A percentile compares a stretch with the other conserved stretches of the same genome.
Evolutionary conservation across 2,888 invertebrate species (phyloP).

Genomic region (Monoplex corrugatus): DNA sequence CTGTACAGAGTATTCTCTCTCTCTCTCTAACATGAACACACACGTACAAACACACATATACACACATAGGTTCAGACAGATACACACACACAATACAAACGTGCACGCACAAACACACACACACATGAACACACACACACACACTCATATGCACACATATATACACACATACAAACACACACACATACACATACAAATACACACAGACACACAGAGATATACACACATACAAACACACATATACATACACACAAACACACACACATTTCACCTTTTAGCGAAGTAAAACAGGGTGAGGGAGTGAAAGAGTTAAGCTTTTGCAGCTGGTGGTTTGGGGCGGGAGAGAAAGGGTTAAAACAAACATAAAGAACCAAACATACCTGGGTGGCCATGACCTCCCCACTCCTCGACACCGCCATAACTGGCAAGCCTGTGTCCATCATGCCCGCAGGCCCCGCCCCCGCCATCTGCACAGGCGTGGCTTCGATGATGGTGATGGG

Average conservation of each 20-base stretch:
- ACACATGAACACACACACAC: conserved; percentile 27
- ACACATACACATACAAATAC: background rate
- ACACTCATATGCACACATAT: conserved; percentile 23
- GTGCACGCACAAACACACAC: conserved; percentile 30
- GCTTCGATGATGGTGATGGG: conserved; percentile 75
- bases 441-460: conserved; percentile 53
- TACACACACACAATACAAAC: no score
- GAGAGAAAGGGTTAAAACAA: no score
- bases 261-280: background rate
- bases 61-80: background rate
- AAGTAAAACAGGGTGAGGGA: no score
- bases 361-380: background rate
- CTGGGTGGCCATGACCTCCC: conserved; percentile 60
- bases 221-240: no score
- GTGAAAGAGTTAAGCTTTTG: no score
- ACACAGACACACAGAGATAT: background rate
- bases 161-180: conserved; percentile 20
- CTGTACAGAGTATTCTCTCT: no score
- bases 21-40: no score
- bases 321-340: no score
- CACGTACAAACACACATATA: background rate
- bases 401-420: conserved; percentile 37
- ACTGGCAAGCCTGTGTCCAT: conserved; percentile 30
- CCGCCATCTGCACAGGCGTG: conserved; percentile 64
- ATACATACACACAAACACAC: no score